Conservation (phyloP, 2,797 vertebrate genomes). For the Cygnus olor region DNA sequence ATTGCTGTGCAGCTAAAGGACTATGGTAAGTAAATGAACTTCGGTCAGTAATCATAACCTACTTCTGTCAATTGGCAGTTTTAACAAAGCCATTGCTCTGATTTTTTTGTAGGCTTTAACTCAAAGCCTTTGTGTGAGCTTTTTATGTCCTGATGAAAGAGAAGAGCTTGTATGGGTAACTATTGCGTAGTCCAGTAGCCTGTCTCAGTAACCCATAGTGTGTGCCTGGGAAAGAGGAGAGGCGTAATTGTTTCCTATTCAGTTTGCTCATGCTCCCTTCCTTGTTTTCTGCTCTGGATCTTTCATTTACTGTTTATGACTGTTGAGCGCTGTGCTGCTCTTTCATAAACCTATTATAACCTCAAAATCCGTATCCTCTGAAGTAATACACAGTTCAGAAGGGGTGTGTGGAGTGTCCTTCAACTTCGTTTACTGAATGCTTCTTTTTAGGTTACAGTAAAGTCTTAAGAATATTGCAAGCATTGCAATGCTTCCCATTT, state of each 20-base stretch:
- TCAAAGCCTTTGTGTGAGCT: neutral
- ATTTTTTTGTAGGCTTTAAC: neutral
- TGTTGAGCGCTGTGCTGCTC: neutral
- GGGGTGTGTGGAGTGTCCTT: neutral
- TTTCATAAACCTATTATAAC: neutral
- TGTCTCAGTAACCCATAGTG: fast-evolving
- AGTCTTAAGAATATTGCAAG: neutral
- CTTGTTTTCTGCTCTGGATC: neutral
- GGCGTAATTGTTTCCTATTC: neutral
- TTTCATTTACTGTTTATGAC: neutral
- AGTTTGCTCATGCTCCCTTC: neutral
- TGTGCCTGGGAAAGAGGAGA: neutral
- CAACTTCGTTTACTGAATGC: neutral
- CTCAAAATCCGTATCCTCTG: neutral
- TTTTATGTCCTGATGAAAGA: neutral
- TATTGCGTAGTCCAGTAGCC: neutral
- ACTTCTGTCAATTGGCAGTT: neutral
- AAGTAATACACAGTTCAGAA: neutral
- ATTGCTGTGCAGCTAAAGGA: neutral
- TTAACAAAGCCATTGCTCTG: neutral
- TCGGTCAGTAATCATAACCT: neutral
- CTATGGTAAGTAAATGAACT: neutral
- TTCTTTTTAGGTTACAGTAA: neutral
- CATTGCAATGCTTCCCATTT: fast-evolving
- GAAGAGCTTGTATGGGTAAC: neutral